Base-by-base conservation (phyloP, 2,797 vertebrate genomes). In the Helarctos malayanus region DNA sequence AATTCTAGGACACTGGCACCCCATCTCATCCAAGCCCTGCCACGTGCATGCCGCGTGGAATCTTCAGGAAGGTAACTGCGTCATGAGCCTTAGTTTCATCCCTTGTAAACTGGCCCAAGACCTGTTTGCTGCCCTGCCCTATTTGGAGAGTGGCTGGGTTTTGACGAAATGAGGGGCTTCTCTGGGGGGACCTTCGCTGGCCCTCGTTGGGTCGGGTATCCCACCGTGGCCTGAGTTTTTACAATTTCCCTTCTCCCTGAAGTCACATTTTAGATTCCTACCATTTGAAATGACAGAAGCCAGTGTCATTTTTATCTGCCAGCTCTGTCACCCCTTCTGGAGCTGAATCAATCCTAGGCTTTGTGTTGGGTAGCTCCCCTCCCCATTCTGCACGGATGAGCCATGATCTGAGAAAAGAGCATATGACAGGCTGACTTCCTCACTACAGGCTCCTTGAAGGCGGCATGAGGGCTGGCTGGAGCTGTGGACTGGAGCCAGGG, bases 191-290 rank as follows among this genome's bases (percentile, higher is more conserved):
- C 25, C 23, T 1, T 57, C n/a, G 0, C 56, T 57, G 73, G 35
- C 19, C 49, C 38, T 86, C 85, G 35, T 11, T 81, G 83, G 56
- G 45, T 57, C 73, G 29, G 15, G 69, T 80, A 82, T 41, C 9
- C 32, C 18, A 25, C 61, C 4, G 7, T 10, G 12, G 52, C 63
- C 47, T 23, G 80, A 92, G n/a, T 69, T 94, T 71, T 47, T 76
- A 61, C 1, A 29, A 45, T 14, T 80, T 89, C 75, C 14, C 35
- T 76, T 86, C 35, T 81, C 25, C 78, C 38, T 56, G 11, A 85
- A 96, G 49, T 81, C 78, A 73, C n/a, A 59, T 21, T 97, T 93
- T 85, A 88, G 95, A 88, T 88, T 87, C 80, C 12, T 79, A 21
- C 41, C 45, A 54, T 87, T 71, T 52, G 54, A 91, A 96, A 87